Base-by-base conservation (phyloP, 2,113 vertebrate genomes). In the Alexandromys fortis region DNA sequence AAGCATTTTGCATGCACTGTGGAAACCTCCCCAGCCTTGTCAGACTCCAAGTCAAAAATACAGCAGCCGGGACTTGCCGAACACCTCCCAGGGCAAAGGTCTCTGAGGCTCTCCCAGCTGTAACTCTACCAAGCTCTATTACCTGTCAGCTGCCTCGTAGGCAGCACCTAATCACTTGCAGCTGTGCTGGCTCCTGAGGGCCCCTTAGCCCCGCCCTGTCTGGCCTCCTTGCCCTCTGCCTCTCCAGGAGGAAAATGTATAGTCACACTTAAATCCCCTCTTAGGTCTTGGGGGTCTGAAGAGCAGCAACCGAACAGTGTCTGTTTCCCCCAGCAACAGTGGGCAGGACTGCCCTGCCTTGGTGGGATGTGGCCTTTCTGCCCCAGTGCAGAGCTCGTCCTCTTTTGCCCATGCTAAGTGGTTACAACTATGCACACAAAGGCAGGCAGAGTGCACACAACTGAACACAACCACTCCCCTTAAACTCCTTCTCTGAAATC, bases 121-220 rank as follows among this genome's bases (percentile, higher is more conserved):
- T 79, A 87, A 83, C 11, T 83, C 81, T 42, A 63, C 58, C 58
- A 19, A 83, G 14, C 90, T 72, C 88, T 49, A 35, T 96, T 94
- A 97, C 97, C 97, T 98, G 97, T 95, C 95, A 96, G 91, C 88
- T 82, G 97, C 94, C 96, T 93, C 30, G 52, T 0, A 78, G 97
- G 75, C 92, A 49, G 68, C 52, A 7, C 86, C 38, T 97, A 96
- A 98, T 98, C 92, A 72, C 83, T 97, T 90, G 81, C 97, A 98
- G 97, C 93, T 96, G 97, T 22, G 26, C 1, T 89, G 97, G 97
- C 94, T 97, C 93, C 79, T 10, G 0, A 38, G 4, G 16, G 0
- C 14, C 35, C 75, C 4, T 28, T 4, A 30, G 95, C 91, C 61
- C 97, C 97, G 67, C 96, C 96, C 94, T 0, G 92, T 98, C 97